Evolutionary conservation across 2,888 invertebrate species (phyloP).

Genomic region (Chesias legatella): DNA sequence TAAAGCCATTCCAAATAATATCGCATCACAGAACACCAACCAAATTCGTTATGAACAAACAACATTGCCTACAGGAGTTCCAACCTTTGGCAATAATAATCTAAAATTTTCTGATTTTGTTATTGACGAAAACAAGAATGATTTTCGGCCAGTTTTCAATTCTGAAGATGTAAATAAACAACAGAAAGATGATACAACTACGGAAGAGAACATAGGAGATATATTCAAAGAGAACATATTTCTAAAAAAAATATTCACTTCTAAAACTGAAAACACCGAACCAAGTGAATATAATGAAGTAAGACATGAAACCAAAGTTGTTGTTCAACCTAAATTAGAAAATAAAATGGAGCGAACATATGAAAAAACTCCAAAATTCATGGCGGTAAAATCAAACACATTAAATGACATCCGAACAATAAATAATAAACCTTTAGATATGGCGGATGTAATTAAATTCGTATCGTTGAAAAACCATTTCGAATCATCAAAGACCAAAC

Average conservation of each 20-base stretch:
- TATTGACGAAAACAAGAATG: slow-evolving; percentile 35
- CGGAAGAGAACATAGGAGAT: slow-evolving; percentile 41
- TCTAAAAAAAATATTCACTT: slow-evolving; percentile 49
- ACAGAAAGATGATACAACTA: slow-evolving; percentile 32
- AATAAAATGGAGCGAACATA: slow-evolving; percentile 36
- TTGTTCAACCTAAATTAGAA: slow-evolving; percentile 28
- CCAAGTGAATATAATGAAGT: slow-evolving; percentile 30
- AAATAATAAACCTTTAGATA: slow-evolving; percentile 53
- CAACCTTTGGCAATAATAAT: slow-evolving; percentile 25
- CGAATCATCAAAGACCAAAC: slow-evolving; percentile 59
- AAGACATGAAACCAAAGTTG: slow-evolving; percentile 29
- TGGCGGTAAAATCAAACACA: slow-evolving; percentile 44
- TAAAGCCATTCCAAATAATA: slow-evolving; percentile 10
- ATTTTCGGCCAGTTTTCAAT: slow-evolving; percentile 42
- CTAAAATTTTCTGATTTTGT: slow-evolving; percentile 41
- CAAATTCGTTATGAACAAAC: slow-evolving; percentile 32
- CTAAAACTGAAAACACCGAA: slow-evolving; percentile 34
- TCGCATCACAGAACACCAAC: slow-evolving; percentile 21
- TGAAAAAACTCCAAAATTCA: slow-evolving; percentile 50
- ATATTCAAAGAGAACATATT: slow-evolving; percentile 61
- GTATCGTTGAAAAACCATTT: slow-evolving; percentile 62
- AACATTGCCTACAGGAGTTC: slow-evolving; percentile 29
- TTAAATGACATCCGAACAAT: slow-evolving; percentile 45
- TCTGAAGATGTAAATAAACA: slow-evolving; percentile 27
- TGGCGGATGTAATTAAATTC: slow-evolving; percentile 59